These are phyloP conservation scores for Ischnura elegans DNA, from an alignment of 2,888 invertebrate species.

Conservation along the genomic window DNA sequence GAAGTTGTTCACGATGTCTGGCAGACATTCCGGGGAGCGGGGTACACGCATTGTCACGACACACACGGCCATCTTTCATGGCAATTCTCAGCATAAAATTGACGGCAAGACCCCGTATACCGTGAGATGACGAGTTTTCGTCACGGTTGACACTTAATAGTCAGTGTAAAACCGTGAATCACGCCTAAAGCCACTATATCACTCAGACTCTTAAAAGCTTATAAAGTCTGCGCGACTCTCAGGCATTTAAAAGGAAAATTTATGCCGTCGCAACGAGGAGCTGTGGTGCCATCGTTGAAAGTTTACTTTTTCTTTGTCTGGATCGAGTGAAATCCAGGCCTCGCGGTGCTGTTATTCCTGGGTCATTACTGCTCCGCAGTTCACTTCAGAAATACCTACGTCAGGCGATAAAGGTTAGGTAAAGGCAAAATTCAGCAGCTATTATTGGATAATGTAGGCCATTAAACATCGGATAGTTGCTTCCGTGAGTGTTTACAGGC, in stretches of 20 bases:
- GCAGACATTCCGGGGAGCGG: neutral
- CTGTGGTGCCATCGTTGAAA: neutral
- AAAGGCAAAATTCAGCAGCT: neutral
- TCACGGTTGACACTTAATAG: conserved; percentile 1
- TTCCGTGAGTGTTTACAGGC: neutral
- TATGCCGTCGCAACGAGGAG: neutral
- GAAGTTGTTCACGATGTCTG: conserved; percentile 1
- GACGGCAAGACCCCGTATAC: neutral
- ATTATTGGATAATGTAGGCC: neutral
- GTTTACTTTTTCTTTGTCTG: conserved; percentile 19
- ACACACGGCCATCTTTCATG: neutral
- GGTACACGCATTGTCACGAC: neutral
- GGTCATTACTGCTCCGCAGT: neutral
- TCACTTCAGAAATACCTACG: neutral
- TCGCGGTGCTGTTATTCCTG: neutral
- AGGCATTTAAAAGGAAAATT: neutral
- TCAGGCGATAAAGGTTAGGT: neutral
- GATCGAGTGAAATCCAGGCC: neutral
- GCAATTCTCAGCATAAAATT: conserved; percentile 19
- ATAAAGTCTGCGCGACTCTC: neutral
- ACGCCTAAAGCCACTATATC: conserved; percentile 18
- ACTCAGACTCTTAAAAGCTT: neutral
- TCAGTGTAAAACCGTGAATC: conserved; percentile 16
- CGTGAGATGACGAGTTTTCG: neutral
- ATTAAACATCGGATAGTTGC: neutral